These are phyloP conservation scores for Phortica variegata DNA, from an alignment of 1,140 invertebrate species.

Conservation along the genomic window DNA sequence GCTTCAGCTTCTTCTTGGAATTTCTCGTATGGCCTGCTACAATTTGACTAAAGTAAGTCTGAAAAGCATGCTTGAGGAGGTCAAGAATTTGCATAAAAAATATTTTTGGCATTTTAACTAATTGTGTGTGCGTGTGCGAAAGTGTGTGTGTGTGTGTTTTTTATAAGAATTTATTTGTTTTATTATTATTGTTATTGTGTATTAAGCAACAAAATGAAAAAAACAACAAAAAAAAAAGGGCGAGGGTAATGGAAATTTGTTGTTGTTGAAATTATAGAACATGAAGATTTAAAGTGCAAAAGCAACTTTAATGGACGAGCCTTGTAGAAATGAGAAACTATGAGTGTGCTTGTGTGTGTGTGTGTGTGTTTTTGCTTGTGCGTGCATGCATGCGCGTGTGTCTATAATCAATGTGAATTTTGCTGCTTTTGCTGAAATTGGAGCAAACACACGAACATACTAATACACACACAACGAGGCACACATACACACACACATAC, in stretches of 20 bases:
- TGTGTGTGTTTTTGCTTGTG: conserved; percentile 22
- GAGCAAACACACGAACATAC: conserved; percentile 24
- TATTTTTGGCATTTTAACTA: conserved; percentile 31
- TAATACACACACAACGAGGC: conserved; percentile 8
- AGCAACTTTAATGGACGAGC: conserved; percentile 10
- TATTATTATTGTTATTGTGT: conserved; percentile 22
- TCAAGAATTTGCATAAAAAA: conserved; percentile 47
- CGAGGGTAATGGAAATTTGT: too few relatives aligned
- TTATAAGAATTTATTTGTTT: conserved; percentile 38
- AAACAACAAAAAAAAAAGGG: too few relatives aligned
- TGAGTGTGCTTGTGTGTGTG: conserved; percentile 32
- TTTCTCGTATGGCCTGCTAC: conserved; percentile 7
- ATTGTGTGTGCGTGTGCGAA: neutral
- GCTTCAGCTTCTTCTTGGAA: conserved; percentile 1
- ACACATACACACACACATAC: neutral
- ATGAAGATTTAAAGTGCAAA: conserved; percentile 37
- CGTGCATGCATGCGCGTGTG: conserved; percentile 20
- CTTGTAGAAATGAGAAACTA: too few relatives aligned
- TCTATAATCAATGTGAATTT: too few relatives aligned
- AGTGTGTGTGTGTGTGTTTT: neutral
- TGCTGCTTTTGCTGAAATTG: conserved; percentile 45
- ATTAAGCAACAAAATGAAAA: conserved; percentile 26
- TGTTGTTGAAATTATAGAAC: too few relatives aligned
- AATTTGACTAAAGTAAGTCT: too few relatives aligned
- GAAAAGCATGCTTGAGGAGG: too few relatives aligned